Evolutionary conservation across 2,888 invertebrate species (phyloP), one percentile per base, ranked within the genome.

Genomic region (Drosophila differens): DNA sequence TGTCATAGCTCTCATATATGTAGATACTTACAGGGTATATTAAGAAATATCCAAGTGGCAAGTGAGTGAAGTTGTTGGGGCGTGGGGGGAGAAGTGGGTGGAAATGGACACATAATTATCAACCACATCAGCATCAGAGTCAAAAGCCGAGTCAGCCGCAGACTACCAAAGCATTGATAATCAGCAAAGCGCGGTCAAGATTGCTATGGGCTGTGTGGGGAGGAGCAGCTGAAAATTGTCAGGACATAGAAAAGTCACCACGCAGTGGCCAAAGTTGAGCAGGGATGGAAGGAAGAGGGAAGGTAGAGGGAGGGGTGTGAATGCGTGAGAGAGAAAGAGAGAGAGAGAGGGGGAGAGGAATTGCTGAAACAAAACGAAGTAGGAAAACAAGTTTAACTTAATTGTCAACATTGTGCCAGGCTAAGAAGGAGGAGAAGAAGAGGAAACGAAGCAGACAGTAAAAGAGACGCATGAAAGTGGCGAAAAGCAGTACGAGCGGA

Each of bases 331-430:
- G 14, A 32, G 25, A 32, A 28, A 30, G 33, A 35, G 22, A 67
- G 59, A 19, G 19, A 32, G 33, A 41, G 14, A 32, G 30, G 28
- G 22, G 37, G 28, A 33, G n/a, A 67, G 58, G 66, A 85, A 89
- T 75, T 79, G 88, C 74, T 76, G 74, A 89, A 89, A 76, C 81
- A 83, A 88, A 90, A 79, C 80, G 76, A 90, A 84, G 82, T 82
- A 88, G 73, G 89, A 90, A 90, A 90, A 80, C 90, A 90, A 85
- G 89, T 85, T 90, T 85, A 90, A 85, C 85, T 85, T 85, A 85
- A 85, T 85, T 85, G 85, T 85, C 85, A 85, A 90, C 85, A 90
- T 87, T 85, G 88, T 77, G 89, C 73, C 59, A 60, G 52, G 75
- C 71, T 70, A 69, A 70, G 51, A 37, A 51, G 19, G 10, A 22